Percentiles rank a stretch among this genome's conserved stretches.
Conservation (phyloP, 53 echinoderm and acorn worm genomes). For the Hippasteria phrygiana region DNA sequence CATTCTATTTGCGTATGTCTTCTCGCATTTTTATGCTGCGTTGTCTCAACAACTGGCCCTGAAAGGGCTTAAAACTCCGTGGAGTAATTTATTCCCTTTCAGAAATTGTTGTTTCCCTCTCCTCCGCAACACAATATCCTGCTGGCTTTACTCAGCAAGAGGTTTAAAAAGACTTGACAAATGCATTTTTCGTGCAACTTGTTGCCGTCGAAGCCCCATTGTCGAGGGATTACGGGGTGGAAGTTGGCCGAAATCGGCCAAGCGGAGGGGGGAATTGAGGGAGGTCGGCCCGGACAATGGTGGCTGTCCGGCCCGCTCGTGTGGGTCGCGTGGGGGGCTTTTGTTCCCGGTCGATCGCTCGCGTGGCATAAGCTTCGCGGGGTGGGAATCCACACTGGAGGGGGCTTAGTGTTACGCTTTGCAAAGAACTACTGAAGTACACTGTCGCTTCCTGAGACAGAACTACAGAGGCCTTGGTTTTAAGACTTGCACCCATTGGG, state of each 20-base stretch:
- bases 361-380: conserved; percentile 20
- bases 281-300: conserved; percentile 40
- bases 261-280: background rate
- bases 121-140: background rate
- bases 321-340: conserved; percentile 51
- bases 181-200: conserved; percentile 37
- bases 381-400: conserved; percentile 11
- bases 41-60: conserved; percentile 36
- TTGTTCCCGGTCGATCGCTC: conserved; percentile 34
- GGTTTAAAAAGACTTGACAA: conserved; percentile 1
- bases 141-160: conserved; percentile 23
- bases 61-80: background rate
- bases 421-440: conserved; percentile 19
- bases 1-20: background rate
- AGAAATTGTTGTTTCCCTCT: background rate
- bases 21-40: background rate
- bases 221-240: conserved; percentile 25
- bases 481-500: conserved; percentile 8
- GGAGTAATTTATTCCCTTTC: background rate
- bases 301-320: conserved; percentile 46
- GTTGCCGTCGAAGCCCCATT: conserved; percentile 33
- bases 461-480: conserved; percentile 15
- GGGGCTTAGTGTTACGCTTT: conserved; percentile 27
- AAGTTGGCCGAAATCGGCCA: conserved; percentile 54
- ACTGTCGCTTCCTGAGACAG: conserved; percentile 19